A percentile compares a stretch with the other conserved stretches of the same genome.
phyloP scores from a whole-genome alignment of 1,140 invertebrate species.

The Himalopsyche phryganea region DNA sequence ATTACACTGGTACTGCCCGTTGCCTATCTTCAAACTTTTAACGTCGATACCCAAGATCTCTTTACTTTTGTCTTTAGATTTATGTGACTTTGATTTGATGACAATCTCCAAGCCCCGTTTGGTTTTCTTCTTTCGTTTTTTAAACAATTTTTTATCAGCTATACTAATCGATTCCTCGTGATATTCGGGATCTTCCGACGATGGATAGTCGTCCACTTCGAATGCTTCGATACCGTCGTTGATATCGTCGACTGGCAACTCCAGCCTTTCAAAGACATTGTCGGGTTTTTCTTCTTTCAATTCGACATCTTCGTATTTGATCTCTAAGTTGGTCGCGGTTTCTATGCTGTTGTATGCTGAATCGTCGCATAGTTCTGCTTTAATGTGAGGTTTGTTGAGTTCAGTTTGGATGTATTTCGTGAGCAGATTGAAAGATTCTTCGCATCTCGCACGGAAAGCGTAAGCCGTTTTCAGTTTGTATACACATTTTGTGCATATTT shows the following conservation, averaged over 20 bases:
- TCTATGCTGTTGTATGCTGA: background rate
- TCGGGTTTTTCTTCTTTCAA: constrained; percentile 14
- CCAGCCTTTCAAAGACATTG: background rate
- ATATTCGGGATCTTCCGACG: background rate
- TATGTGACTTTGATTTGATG: constrained; percentile 1
- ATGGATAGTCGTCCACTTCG: constrained; percentile 3
- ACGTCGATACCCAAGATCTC: constrained; percentile 26
- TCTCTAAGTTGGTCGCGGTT: background rate
- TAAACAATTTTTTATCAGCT: background rate
- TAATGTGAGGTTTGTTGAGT: background rate
- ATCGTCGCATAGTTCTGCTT: background rate
- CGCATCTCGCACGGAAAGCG: constrained; percentile 28
- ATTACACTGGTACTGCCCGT: constrained; percentile 21
- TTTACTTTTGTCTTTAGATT: constrained; percentile 6
- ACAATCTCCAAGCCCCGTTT: constrained; percentile 2
- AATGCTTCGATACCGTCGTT: background rate
- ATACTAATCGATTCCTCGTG: background rate
- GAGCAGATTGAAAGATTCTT: constrained; percentile 18
- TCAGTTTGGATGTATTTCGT: background rate
- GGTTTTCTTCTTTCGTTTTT: constrained; percentile 7
- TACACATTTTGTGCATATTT: constrained; percentile 30
- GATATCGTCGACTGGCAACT: background rate
- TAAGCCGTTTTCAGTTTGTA: constrained; percentile 26
- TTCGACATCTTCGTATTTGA: constrained; percentile 1
- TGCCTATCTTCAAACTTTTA: constrained; percentile 9